A percentile compares a stretch with the other conserved stretches of the same genome.
Conservation (phyloP, 1,140 invertebrate species). For the Laupala kohalensis region DNA sequence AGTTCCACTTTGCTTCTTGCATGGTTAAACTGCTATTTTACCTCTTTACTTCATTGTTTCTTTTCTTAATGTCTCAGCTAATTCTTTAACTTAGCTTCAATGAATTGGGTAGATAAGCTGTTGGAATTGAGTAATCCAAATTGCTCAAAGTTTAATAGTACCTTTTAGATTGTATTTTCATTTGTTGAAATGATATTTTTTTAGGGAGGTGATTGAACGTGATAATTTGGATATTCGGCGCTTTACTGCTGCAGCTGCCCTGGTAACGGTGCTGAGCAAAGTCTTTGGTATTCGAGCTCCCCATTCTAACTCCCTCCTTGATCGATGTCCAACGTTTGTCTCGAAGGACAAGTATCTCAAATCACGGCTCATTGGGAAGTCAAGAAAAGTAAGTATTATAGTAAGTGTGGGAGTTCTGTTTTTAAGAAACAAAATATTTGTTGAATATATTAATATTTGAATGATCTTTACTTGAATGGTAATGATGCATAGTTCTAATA, state of each 20-base stretch:
- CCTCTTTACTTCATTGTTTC: too few species aligned
- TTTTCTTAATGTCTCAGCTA: too few species aligned
- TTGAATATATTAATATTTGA: not conserved
- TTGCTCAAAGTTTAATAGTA: too few species aligned
- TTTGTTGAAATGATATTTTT: too few species aligned
- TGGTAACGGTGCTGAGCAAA: slow-evolving; percentile 65
- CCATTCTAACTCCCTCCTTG: slow-evolving; percentile 36
- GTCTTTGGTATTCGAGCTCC: slow-evolving; percentile 49
- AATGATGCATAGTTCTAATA: not conserved
- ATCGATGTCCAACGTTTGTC: slow-evolving; percentile 62
- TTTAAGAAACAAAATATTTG: not conserved
- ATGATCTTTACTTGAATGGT: not conserved
- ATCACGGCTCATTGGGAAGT: slow-evolving; percentile 54
- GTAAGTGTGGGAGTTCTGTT: not conserved
- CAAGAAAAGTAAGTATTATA: slow-evolving; percentile 42
- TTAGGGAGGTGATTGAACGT: slow-evolving; percentile 56
- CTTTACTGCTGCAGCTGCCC: slow-evolving; percentile 57
- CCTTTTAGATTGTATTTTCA: too few species aligned
- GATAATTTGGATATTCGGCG: slow-evolving; percentile 49
- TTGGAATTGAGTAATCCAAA: too few species aligned
- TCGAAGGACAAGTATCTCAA: slow-evolving; percentile 72
- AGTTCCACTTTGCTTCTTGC: too few species aligned
- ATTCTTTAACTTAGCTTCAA: too few species aligned
- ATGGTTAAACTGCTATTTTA: too few species aligned
- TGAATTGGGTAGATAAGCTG: too few species aligned